Evolutionary conservation across 1,140 invertebrate genomes (phyloP), one percentile per base, ranked within the genome.

Genomic region (Oncopeltus fasciatus): DNA sequence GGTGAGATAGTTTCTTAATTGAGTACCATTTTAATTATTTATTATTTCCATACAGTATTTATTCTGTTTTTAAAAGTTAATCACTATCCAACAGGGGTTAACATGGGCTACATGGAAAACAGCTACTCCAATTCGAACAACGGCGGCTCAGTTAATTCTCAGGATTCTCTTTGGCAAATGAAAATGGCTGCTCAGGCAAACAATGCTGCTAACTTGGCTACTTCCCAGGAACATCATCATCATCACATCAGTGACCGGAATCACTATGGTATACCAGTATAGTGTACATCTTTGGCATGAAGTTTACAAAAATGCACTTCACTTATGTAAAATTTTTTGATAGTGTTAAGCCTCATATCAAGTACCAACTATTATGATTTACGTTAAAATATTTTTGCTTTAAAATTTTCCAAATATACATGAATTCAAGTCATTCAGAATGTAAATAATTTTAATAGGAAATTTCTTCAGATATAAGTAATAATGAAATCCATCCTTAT

Each of bases 141-240:
- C 74, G 90, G 89, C 24, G 90, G 91, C 57, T 92, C 89, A 60
- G 90, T 94, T 38, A 92, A 94, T 75, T 92, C 90, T 0, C 91
- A 94, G 72, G 91, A 94, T 72, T 93, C 90, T n/a, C 76, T 94
- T 66, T 94, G 90, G 90, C 90, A 93, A 75, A 87, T 92, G 80
- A 92, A 92, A 75, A 86, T 87, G 78, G 85, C 84, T 0, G 85
- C 83, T 3, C 83, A 83, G 1, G 81, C 67, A 51, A 71, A 69
- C 69, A 72, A 69, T 68, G 66, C 66, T 1, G 68, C 62, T 56
- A 67, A 66, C 51, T 2, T 65, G 0, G 60, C 81, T 16, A 72
- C 69, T 28, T 78, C 77, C 31, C 74, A 80, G 57, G 74, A 68
- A 18, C 66, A 71, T 33, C 80, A 61, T 72, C 73, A 69, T 69